Conservation (phyloP, 2,797 vertebrate genomes). For the Phrynocephalus vlangalii region DNA sequence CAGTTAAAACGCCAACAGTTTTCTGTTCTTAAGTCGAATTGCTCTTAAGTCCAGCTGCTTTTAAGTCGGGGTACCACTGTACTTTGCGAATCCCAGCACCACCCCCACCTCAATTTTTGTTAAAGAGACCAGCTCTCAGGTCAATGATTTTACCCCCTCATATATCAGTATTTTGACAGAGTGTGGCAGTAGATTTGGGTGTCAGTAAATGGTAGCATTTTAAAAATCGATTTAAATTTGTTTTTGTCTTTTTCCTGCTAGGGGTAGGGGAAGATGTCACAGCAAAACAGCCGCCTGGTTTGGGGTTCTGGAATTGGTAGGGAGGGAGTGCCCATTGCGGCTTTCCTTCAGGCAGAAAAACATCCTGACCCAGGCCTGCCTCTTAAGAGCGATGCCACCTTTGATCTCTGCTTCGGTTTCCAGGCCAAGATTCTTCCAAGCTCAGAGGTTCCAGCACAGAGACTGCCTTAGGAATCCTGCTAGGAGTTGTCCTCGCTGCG, state of each 20-base stretch:
- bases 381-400: accelerated
- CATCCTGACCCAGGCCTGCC: background rate
- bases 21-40: no score
- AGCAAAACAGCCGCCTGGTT: background rate
- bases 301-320: background rate
- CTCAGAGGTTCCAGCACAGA: background rate
- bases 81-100: background rate
- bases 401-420: background rate
- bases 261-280: background rate
- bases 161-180: background rate
- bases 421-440: slow-evolving; percentile 68
- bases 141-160: background rate
- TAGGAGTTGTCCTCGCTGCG: slow-evolving; percentile 70
- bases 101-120: background rate
- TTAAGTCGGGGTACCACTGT: no score
- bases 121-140: background rate
- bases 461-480: slow-evolving; percentile 67
- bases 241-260: background rate
- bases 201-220: background rate
- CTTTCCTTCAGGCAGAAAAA: background rate
- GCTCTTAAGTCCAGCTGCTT: no score
- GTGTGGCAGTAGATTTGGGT: no score
- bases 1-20: no score
- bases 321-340: background rate
- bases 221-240: background rate